Base-by-base conservation (phyloP, 2,797 vertebrate species). In the Rousettus madagascariensis region DNA sequence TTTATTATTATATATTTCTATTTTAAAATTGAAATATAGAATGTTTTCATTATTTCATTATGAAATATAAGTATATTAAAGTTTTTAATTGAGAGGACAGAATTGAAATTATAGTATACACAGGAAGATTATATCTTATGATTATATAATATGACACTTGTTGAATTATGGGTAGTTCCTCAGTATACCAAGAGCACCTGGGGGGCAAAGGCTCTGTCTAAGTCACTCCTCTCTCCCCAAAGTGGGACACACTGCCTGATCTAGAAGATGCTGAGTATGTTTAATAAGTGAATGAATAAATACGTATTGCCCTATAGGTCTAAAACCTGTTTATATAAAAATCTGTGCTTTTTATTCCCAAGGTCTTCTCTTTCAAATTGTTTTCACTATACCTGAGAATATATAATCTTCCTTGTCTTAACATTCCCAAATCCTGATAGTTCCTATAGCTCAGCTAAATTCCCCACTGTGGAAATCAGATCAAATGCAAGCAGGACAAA, bases 1-100 rank as follows among this genome's bases (percentile, higher is more conserved):
- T 71, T 86, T 38, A 94, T 94, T 95, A 88, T 72, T 77, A 71
- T 49, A 86, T 63, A 66, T 79, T 86, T 41, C 41, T n/a, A 90
- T 65, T 92, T 92, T 61, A 43, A 96, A 94, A 79, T 4, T 80
- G 19, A 95, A 95, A 93, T 69, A 36, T 15, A 38, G 38, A 80
- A 43, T 41, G 30, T 77, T 82, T 75, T 84, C 51, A 92, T 63
- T 82, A 91, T 78, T 96, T 79, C 43, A 79, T 51, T 59, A 84
- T 82, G 41, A 74, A 86, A 28, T 46, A 75, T 80, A 86, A 95
- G 75, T 66, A 93, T 36, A 65, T 74, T n/a, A 46, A 55, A 11
- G 3, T 66, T 92, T 96, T 94, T 71, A 91, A 93, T 8, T 74
- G 17, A 55, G 38, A 71, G 36, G 86, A 38, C 28, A 68, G 46